Evolutionary conservation across 2,888 invertebrate species (phyloP).

Genomic region (Sylvicola fuscatus): DNA sequence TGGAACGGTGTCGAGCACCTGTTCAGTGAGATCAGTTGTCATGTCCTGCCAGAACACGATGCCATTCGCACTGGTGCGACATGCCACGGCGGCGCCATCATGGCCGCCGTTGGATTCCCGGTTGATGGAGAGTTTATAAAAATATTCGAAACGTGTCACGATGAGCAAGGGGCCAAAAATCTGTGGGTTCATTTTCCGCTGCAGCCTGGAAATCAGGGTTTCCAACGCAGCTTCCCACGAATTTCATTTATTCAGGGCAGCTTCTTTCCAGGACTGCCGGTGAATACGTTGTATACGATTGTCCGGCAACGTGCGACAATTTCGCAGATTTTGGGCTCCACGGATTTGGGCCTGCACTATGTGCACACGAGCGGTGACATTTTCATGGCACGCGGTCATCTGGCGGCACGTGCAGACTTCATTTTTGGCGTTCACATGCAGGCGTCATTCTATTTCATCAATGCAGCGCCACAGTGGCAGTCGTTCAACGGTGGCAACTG

Average conservation of each 20-base stretch:
- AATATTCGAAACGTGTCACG: constrained; percentile 23
- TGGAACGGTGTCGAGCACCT: constrained; percentile 10
- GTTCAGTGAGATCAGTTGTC: constrained; percentile 17
- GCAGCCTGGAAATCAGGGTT: constrained; percentile 22
- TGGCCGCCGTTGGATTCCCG: constrained; percentile 23
- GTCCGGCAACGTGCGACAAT: constrained; percentile 20
- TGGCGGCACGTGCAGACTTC: constrained; percentile 30
- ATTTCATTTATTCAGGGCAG: constrained; percentile 18
- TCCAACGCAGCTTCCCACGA: constrained; percentile 22
- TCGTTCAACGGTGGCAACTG: constrained; percentile 37
- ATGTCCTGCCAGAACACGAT: constrained; percentile 13
- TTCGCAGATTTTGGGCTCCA: constrained; percentile 17
- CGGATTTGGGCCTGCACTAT: constrained; percentile 15
- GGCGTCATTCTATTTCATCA: constrained; percentile 31
- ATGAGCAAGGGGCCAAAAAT: constrained; percentile 19
- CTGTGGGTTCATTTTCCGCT: constrained; percentile 23
- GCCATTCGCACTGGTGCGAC: constrained; percentile 13
- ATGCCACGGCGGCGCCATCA: constrained; percentile 15
- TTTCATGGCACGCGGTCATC: constrained; percentile 28
- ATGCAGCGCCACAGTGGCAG: constrained; percentile 34
- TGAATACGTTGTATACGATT: constrained; percentile 18
- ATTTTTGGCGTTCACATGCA: constrained; percentile 29
- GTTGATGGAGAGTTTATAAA: constrained; percentile 16
- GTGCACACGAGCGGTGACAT: constrained; percentile 15
- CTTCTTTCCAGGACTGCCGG: constrained; percentile 18